These are phyloP conservation scores for Phylloscopus trochiloides DNA, from an alignment of 2,113 vertebrate genomes.

Conservation along the genomic window DNA sequence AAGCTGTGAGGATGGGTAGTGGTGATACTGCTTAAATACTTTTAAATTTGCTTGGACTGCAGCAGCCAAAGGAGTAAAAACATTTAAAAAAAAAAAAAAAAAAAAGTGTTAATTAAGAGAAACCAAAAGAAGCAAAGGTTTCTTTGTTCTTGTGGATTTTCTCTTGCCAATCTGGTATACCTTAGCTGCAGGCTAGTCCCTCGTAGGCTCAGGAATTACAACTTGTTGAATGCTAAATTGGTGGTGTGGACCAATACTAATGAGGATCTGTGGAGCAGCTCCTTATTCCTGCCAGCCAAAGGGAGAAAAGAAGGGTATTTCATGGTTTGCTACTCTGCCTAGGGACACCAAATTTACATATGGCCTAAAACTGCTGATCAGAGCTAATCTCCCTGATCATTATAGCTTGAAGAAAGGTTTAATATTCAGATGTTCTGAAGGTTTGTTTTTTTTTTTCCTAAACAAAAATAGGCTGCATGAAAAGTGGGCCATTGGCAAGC, in stretches of 20 bases:
- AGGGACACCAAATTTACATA: constrained; percentile 32
- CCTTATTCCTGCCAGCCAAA: neutral
- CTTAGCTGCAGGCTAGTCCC: neutral
- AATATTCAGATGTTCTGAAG: constrained; percentile 39
- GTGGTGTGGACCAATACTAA: neutral
- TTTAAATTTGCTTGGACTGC: neutral
- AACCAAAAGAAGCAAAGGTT: neutral
- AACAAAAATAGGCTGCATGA: constrained; percentile 32
- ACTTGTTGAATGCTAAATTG: neutral
- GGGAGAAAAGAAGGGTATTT: neutral
- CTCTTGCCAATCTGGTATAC: constrained; percentile 20
- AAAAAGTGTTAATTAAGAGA: constrained; percentile 35
- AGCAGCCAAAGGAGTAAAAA: constrained; percentile 27
- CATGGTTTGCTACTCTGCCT: neutral
- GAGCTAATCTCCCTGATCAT: constrained; percentile 42
- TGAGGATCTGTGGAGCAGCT: neutral
- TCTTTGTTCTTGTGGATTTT: neutral
- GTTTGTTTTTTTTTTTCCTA: neutral
- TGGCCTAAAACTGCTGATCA: constrained; percentile 53
- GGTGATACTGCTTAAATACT: neutral
- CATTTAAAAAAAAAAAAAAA: neutral
- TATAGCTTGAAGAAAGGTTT: constrained; percentile 48
- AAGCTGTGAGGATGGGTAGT: neutral
- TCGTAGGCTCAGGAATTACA: neutral
- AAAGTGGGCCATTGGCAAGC: constrained; percentile 37